Percentiles rank a stretch among this genome's conserved stretches.
Evolutionary conservation across 2,888 invertebrate genomes (phyloP).

Genomic region (Yponomeuta evonymella): DNA sequence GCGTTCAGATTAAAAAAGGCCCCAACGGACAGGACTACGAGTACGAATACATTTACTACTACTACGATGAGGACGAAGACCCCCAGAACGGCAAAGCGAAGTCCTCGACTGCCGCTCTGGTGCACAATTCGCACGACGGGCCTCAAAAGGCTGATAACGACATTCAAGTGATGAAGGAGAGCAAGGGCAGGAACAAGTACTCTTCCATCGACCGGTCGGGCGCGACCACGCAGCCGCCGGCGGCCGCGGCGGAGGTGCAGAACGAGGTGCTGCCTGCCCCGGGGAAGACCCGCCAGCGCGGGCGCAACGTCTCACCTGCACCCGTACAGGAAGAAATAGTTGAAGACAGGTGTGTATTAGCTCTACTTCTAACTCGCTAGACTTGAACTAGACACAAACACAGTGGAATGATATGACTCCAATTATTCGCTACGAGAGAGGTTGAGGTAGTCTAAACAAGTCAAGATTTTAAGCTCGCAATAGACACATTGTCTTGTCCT

Average conservation of each 20-base stretch:
- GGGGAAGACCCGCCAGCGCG: conserved; percentile 63
- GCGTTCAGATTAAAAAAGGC: conserved; percentile 90
- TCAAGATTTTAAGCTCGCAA: no score
- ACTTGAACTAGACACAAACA: no score
- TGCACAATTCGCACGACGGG: conserved; percentile 77
- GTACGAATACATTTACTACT: conserved; percentile 94
- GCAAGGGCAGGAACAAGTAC: conserved; percentile 72
- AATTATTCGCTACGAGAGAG: no score
- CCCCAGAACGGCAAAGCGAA: conserved; percentile 40
- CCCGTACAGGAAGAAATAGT: conserved; percentile 71
- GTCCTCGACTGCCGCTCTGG: conserved; percentile 40
- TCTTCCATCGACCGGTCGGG: conserved; percentile 71
- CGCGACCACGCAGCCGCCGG: conserved; percentile 49
- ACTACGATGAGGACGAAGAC: conserved; percentile 89
- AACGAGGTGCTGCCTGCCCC: conserved; percentile 79
- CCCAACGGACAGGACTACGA: conserved; percentile 94
- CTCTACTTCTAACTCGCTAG: no score
- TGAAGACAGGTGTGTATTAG: conserved; percentile 61
- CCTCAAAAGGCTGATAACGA: conserved; percentile 69
- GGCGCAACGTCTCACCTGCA: conserved; percentile 63
- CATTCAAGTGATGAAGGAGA: conserved; percentile 59
- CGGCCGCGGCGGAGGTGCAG: conserved; percentile 75
- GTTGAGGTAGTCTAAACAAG: no score
- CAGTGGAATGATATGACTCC: no score
- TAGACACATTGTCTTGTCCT: no score